Evolutionary conservation across 2,113 vertebrate species (phyloP), one percentile per base, ranked within the genome.

Genomic region (Phrynosoma platyrhinos): DNA sequence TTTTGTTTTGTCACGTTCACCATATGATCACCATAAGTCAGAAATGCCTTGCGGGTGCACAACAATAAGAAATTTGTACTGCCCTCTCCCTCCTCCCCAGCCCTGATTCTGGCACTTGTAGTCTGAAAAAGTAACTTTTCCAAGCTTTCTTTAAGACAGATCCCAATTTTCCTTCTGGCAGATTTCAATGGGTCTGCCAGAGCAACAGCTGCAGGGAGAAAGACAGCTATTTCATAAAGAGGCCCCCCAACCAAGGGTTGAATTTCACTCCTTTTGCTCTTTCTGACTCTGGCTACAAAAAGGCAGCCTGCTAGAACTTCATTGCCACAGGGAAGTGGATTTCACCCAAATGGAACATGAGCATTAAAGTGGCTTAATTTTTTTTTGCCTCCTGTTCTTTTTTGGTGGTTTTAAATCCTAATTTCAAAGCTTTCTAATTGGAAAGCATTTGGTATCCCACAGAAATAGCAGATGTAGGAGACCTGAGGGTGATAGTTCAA

Each of bases 401-500:
- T 18, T 23, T 4, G 30, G n/a, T 18, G 2, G 30, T 10, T 66
- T 92, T 66, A 42, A 91, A 75, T 83, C 71, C 30, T 47, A 76
- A 2, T 20, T 74, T 53, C 32, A 94, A 23, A 36, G 42, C 88
- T 81, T 87, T 92, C 91, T 91, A 92, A 92, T 91, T 92, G 85
- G 79, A 86, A 93, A 92, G 32, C 68, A 88, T 88, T 85, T 91
- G 30, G 74, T 47, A 74, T 30, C 53, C 10, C 85, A 79, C 23
- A 9, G 42, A 91, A 93, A 89, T 87, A 92, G 90, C 94, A 94
- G 76, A 69, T 69, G 77, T 23, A 0, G 58, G 64, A 9, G 36
- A 55, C 90, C 93, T 80, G 81, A 64, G 85, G 64, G 47, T 75
- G 87, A 91, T 93, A 90, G 53, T 93, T 94, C 91, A 90, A 66